Conservation (phyloP, 2,797 vertebrate species). For the Cuculus canorus region DNA sequence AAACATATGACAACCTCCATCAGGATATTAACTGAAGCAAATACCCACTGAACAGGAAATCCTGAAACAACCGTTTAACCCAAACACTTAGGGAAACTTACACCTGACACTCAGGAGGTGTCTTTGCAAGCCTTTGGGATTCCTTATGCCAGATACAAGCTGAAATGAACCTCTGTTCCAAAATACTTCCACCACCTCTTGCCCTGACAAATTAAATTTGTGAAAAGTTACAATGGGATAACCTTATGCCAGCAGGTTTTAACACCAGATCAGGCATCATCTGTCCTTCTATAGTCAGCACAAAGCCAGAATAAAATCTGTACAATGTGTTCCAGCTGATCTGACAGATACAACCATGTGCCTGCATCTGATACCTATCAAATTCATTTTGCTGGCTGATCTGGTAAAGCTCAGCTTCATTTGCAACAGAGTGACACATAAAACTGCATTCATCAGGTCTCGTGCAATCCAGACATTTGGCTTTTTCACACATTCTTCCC, state of each 20-base stretch:
- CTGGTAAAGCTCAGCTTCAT: background rate
- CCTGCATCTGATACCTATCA: background rate
- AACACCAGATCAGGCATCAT: background rate
- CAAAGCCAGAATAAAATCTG: background rate
- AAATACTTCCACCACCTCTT: rapidly evolving
- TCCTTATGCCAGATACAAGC: background rate
- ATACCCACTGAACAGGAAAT: background rate
- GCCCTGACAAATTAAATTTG: background rate
- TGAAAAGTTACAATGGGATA: background rate
- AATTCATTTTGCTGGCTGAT: background rate
- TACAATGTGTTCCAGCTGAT: background rate
- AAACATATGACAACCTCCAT: background rate
- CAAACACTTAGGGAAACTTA: background rate
- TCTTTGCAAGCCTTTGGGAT: background rate
- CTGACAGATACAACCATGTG: background rate
- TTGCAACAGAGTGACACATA: background rate
- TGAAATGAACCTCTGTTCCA: background rate
- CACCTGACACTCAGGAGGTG: rapidly evolving
- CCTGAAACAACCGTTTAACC: background rate
- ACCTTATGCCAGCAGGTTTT: background rate
- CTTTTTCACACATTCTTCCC: background rate
- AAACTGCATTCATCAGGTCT: background rate
- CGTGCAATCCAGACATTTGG: background rate
- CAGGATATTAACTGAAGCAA: background rate
- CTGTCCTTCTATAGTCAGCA: background rate